A percentile compares a stretch with the other conserved stretches of the same genome.
Conservation (phyloP, 2,797 vertebrate genomes). For the Balearica regulorum region DNA sequence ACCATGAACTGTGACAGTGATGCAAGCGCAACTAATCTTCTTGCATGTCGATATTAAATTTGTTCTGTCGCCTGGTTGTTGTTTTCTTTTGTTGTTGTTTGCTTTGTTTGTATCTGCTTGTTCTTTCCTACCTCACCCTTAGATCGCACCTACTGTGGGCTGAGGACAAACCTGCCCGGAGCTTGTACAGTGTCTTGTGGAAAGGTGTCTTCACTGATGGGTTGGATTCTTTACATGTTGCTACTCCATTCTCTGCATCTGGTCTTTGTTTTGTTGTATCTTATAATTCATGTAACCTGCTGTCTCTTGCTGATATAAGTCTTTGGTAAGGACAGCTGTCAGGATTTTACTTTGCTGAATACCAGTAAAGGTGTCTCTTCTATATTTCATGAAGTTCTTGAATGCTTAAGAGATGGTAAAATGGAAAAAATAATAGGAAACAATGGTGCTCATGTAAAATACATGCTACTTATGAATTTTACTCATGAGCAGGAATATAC, state of each 20-base stretch:
- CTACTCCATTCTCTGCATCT: neutral
- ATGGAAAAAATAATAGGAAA: neutral
- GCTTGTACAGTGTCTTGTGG: neutral
- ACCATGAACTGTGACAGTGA: neutral
- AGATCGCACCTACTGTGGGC: neutral
- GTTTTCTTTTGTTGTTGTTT: neutral
- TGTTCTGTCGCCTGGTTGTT: neutral
- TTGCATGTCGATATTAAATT: neutral
- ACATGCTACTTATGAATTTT: neutral
- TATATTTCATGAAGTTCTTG: neutral
- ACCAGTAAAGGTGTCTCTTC: neutral
- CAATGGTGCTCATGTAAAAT: neutral
- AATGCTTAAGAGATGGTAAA: neutral
- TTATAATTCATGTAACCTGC: neutral
- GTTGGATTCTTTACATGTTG: neutral
- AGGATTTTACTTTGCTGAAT: neutral
- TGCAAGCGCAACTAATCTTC: neutral
- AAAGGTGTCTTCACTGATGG: neutral
- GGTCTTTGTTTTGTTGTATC: neutral
- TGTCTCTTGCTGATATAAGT: neutral
- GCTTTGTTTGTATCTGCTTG: neutral
- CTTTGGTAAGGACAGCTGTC: neutral
- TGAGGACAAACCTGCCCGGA: neutral
- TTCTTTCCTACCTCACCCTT: neutral
- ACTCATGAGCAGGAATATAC: neutral